Evolutionary conservation across 1,140 invertebrate genomes (phyloP).

Genomic region (Drosophila saltans): DNA sequence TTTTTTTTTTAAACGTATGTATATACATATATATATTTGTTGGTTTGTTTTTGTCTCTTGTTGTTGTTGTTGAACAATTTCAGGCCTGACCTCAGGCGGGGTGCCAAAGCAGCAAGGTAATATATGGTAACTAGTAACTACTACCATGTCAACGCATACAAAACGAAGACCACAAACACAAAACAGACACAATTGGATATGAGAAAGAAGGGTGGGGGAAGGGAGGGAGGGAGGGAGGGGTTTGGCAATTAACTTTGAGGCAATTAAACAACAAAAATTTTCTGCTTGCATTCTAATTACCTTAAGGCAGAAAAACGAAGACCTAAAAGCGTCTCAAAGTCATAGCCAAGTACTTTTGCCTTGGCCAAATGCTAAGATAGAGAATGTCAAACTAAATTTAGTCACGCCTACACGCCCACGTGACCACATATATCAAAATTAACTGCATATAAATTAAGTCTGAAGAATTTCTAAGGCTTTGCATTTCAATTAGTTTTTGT

Average conservation of each 20-base stretch:
- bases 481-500: slow-evolving; percentile 16
- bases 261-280: slow-evolving; percentile 38
- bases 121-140: slow-evolving; percentile 8
- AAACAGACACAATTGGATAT: not conserved
- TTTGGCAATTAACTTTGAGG: slow-evolving; percentile 45
- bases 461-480: slow-evolving; percentile 17
- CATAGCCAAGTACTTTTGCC: slow-evolving; percentile 42
- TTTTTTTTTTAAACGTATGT: not conserved
- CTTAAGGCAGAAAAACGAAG: slow-evolving; percentile 38
- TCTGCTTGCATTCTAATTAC: slow-evolving; percentile 58
- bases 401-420: slow-evolving; percentile 12
- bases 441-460: slow-evolving; percentile 10
- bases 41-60: not conserved
- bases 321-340: slow-evolving; percentile 38
- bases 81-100: slow-evolving; percentile 35
- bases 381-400: slow-evolving; percentile 22
- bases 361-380: slow-evolving; percentile 16
- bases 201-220: not conserved
- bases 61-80: slow-evolving; percentile 15
- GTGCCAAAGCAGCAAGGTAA: slow-evolving; percentile 35
- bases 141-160: slow-evolving; percentile 13
- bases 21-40: too few species aligned
- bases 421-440: slow-evolving; percentile 19
- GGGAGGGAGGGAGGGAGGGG: not conserved
- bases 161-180: slow-evolving; percentile 37